Evolutionary conservation across 1,140 invertebrate species (phyloP), one percentile per base, ranked within the genome.

Genomic region (Neodiprion virginianus): DNA sequence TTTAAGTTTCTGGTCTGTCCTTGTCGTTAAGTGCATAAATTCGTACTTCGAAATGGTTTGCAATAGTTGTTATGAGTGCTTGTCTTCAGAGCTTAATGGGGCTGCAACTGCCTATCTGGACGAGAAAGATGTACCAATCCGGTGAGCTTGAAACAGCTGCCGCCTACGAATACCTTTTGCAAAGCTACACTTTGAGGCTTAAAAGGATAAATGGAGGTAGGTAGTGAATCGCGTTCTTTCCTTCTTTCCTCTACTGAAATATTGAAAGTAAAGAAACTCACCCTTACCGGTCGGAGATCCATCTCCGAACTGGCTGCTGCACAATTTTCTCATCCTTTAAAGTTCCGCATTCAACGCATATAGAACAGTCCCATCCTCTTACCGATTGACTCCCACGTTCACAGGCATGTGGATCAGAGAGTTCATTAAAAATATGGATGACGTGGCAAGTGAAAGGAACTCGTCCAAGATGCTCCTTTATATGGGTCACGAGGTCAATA

Each of bases 401-500:
- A 61, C 53, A 61, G 53, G 53, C 11, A 14, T 61, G n/a, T 61
- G 48, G 12, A 48, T 53, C 74, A 88, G 89, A 69, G 84, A 87
- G 21, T 78, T 92, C 48, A 75, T 93, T 69, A 82, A 86, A 61
- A 89, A 90, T 72, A 90, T 92, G 71, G 72, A 92, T 21, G 86
- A 89, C 61, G 88, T 89, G 73, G 53, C 53, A 8, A 61, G 53
- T 50, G 79, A 83, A 7, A 87, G 87, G 66, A 83, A 61, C 72
- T 72, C 73, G n/a, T 84, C 87, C 9, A 91, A 92, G 76, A 77
- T 92, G 71, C 88, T 87, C 66, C 76, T 92, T 65, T 92, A 90
- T 81, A 91, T 91, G 1, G 91, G 88, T 7, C 93, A 94, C 82
- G 94, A 95, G 81, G 91, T 92, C 72, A 93, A 92, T 50, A 88